Conservation (phyloP, 2,113 vertebrate species). For the Oryctolagus cuniculus region mOryCun1.1 NC_091445.1:76742501-76743000, state of each 20-base stretch:
- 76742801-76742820: not conserved
- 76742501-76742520: conserved; percentile 5
- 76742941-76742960: conserved; percentile 32
- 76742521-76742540: not conserved
- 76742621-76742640: not conserved
- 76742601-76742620: not conserved
- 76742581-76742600: not conserved
- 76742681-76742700: conserved; percentile 28
- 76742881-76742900: not conserved
- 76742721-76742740: conserved; percentile 4
- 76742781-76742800: conserved; percentile 46
- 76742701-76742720: not conserved
- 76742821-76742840: not conserved
- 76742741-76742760: not conserved
- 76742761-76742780: not conserved
- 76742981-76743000: not conserved
- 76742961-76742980: not conserved
- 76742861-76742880: not conserved
- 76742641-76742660: not conserved
- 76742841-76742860: not conserved
- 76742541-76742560: not conserved
- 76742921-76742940: conserved; percentile 15
- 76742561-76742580: not conserved
- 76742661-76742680: not conserved
- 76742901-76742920: not conserved